These are phyloP conservation scores for Argentina silus DNA, from an alignment of 2,797 vertebrate genomes.

Conservation along the genomic window DNA sequence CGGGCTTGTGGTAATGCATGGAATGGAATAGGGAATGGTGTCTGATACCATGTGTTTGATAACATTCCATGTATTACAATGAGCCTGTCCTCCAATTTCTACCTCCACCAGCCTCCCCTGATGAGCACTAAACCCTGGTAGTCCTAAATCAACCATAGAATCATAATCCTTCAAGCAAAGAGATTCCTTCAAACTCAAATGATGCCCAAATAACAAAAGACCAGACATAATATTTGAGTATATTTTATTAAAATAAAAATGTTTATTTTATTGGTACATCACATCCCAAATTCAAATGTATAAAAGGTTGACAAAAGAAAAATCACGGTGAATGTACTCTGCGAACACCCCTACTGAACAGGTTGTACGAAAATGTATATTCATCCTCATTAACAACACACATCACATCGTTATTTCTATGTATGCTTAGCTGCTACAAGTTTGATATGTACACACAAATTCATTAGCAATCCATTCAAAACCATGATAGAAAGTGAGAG, in stretches of 20 bases:
- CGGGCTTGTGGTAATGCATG: no score
- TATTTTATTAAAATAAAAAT: conserved; percentile 48
- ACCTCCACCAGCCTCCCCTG: no score
- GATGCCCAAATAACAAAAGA: neutral
- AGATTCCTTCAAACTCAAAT: neutral
- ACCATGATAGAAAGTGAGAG: neutral
- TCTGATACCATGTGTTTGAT: no score
- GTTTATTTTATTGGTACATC: conserved; percentile 24
- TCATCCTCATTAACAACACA: neutral
- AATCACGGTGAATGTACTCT: neutral
- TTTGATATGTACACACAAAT: conserved; percentile 1
- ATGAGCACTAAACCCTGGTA: no score
- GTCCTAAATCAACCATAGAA: no score
- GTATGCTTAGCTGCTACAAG: neutral
- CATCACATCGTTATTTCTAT: neutral
- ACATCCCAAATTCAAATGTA: conserved; percentile 37
- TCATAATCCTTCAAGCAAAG: no score
- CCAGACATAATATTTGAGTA: neutral
- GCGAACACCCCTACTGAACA: no score
- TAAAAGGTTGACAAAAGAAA: conserved; percentile 25
- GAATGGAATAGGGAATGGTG: no score
- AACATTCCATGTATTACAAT: no score
- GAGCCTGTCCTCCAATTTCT: no score
- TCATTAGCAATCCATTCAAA: neutral
- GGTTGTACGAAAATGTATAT: neutral